Evolutionary conservation across 2,113 vertebrate genomes (phyloP).

Genomic region (Cygnus buccinator): DNA sequence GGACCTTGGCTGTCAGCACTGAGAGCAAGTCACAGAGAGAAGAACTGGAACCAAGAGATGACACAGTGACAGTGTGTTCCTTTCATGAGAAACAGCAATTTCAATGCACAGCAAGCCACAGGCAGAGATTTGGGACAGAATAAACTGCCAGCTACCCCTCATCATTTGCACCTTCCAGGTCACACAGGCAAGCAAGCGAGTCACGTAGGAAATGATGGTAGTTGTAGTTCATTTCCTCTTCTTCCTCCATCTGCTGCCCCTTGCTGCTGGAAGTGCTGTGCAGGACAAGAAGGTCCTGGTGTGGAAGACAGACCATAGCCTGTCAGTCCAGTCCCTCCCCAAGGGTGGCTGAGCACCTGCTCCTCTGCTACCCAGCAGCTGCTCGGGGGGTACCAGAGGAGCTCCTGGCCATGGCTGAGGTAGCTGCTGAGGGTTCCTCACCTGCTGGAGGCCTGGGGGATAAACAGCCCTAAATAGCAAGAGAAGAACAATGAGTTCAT

Average conservation of each 20-base stretch:
- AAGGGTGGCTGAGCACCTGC: rapidly evolving
- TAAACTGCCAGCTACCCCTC: not conserved
- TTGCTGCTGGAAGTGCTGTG: not conserved
- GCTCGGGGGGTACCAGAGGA: rapidly evolving
- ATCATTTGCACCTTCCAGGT: not conserved
- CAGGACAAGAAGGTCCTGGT: not conserved
- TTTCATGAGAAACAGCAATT: not conserved
- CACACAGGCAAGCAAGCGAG: not conserved
- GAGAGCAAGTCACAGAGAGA: not conserved
- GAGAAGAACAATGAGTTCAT: not conserved
- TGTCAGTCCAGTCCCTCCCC: not conserved
- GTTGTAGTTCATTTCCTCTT: not conserved
- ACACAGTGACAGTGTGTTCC: not conserved
- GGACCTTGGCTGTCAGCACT: not conserved
- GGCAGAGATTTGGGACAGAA: not conserved
- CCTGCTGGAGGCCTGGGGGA: not conserved
- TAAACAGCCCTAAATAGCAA: not conserved
- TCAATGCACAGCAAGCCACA: not conserved
- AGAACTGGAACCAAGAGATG: not conserved
- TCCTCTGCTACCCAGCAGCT: not conserved
- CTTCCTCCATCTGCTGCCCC: not conserved
- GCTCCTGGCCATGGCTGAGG: not conserved
- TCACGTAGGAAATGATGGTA: not conserved
- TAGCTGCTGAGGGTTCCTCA: not conserved
- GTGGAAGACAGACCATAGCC: not conserved